phyloP scores from a whole-genome alignment of 2,888 invertebrate species.

The Melinaea marsaeus region DNA sequence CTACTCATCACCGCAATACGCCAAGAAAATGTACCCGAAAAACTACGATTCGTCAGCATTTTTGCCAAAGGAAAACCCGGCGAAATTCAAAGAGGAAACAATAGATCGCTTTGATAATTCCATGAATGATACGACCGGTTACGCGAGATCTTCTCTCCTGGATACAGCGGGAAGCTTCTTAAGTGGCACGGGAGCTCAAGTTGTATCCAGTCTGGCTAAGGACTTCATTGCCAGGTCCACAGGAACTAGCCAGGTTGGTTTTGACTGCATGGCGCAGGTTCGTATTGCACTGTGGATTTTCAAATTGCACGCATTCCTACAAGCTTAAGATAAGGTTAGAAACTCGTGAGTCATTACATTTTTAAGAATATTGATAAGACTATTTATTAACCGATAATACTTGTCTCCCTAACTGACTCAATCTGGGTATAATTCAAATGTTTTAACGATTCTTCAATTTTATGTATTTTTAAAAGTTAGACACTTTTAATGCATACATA shows the following conservation, averaged over 20 bases:
- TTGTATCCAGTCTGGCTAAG: constrained; percentile 79
- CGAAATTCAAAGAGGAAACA: constrained; percentile 46
- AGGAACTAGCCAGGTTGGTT: constrained; percentile 83
- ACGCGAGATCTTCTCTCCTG: constrained; percentile 59
- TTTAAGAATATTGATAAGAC: constrained; percentile 23
- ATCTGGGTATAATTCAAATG: no score
- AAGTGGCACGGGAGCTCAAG: constrained; percentile 69
- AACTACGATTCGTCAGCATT: constrained; percentile 52
- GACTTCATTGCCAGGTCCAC: constrained; percentile 83
- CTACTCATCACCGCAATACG: constrained; percentile 73
- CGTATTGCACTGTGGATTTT: constrained; percentile 58
- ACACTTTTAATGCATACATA: no score
- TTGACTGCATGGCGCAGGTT: constrained; percentile 75
- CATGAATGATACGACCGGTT: constrained; percentile 49
- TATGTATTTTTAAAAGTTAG: no score
- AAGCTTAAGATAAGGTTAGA: constrained; percentile 23
- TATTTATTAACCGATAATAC: neutral
- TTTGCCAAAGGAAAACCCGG: constrained; percentile 58
- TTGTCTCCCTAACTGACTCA: no score
- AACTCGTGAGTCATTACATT: constrained; percentile 8
- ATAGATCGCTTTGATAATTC: constrained; percentile 53
- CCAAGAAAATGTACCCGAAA: constrained; percentile 70
- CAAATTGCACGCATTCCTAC: constrained; percentile 50
- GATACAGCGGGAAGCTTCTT: constrained; percentile 65
- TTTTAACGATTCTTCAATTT: no score